phyloP scores from a whole-genome alignment of 2,797 vertebrate genomes.

The Paratrypauchen microcephalus region DNA sequence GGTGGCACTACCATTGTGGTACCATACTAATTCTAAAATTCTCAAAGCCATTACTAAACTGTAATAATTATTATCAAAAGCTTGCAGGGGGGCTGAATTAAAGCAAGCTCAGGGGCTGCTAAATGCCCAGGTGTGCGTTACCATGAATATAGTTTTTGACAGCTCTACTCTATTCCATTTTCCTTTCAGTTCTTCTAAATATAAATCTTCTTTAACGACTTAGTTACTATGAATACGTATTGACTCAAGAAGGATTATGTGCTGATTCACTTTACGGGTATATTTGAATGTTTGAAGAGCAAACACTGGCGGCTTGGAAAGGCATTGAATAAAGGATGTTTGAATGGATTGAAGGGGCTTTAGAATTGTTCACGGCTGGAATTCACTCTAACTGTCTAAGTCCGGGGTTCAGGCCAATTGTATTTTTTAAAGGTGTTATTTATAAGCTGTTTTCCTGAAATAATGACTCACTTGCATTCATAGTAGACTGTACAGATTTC shows the following conservation, averaged over 20 bases:
- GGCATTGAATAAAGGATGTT: constrained; percentile 32
- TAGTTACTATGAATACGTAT: constrained; percentile 44
- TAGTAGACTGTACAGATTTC: constrained; percentile 18
- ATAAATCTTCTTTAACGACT: constrained; percentile 64
- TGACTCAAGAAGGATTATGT: constrained; percentile 40
- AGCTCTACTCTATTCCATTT: constrained; percentile 34
- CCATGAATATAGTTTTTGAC: constrained; percentile 20
- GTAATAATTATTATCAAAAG: too few relatives aligned
- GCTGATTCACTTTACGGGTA: constrained; percentile 12
- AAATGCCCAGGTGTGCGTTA: too few relatives aligned
- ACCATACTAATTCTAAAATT: too few relatives aligned
- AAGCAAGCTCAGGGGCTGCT: too few relatives aligned
- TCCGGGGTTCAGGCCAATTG: constrained; percentile 16
- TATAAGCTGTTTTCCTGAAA: constrained; percentile 19
- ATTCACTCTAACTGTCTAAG: constrained; percentile 29
- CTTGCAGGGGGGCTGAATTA: too few relatives aligned
- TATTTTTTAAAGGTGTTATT: constrained; percentile 22
- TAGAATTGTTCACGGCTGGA: constrained; percentile 30
- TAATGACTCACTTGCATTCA: constrained; percentile 6
- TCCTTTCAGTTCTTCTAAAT: constrained; percentile 39
- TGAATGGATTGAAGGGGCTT: constrained; percentile 22
- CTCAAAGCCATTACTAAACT: too few relatives aligned
- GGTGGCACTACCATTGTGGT: too few relatives aligned
- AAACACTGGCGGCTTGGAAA: constrained; percentile 42
- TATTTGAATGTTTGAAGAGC: constrained; percentile 35